Evolutionary conservation across 2,797 vertebrate species (phyloP).

Genomic region (Mormyrus hasselquistii): DNA sequence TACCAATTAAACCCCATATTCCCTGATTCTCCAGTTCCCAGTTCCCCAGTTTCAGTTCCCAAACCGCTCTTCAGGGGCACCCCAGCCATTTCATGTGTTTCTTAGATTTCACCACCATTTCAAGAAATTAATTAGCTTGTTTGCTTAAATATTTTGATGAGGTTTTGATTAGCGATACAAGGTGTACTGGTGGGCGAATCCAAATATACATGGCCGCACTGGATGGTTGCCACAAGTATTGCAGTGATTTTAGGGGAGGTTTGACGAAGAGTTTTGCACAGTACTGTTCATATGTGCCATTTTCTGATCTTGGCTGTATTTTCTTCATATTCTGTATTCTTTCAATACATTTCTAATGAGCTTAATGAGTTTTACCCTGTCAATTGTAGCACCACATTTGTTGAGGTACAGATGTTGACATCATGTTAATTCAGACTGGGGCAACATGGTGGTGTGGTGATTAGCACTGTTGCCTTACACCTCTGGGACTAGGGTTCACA

Average conservation of each 20-base stretch:
- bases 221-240: not conserved
- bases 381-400: not conserved
- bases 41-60: not conserved
- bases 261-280: not conserved
- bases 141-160: not conserved
- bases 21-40: no score
- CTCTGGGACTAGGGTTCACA: not conserved
- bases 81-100: not conserved
- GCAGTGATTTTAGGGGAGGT: not conserved
- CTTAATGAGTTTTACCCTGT: not conserved
- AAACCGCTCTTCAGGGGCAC: not conserved
- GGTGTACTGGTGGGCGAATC: not conserved
- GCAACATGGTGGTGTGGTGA: not conserved
- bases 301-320: not conserved
- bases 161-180: not conserved
- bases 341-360: not conserved
- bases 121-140: not conserved
- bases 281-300: not conserved
- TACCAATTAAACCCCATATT: no score
- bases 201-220: not conserved
- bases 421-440: not conserved
- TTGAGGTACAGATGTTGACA: not conserved
- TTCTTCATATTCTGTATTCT: not conserved
- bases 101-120: not conserved
- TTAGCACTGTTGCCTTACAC: not conserved